Percentiles rank a stretch among this genome's conserved stretches.
Evolutionary conservation across 35 echinoderm and acorn worm species (phyloP).

Genomic region (Lytechinus pictus): DNA sequence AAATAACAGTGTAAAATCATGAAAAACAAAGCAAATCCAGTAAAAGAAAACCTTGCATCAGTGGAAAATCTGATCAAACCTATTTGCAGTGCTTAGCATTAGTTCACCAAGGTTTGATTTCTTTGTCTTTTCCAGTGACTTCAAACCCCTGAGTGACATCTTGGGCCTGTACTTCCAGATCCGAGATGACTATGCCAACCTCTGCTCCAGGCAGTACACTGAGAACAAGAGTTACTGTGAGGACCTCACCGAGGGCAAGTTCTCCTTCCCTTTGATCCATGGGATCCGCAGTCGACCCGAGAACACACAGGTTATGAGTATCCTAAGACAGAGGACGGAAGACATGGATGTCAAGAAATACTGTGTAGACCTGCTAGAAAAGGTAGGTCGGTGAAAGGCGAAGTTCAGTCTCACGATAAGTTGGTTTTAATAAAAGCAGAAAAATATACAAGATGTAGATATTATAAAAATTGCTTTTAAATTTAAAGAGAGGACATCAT

Average conservation of each 20-base stretch:
- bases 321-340: slow-evolving; percentile 84
- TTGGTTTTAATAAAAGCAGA: no score
- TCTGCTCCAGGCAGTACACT: slow-evolving; percentile 86
- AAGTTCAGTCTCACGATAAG: no score
- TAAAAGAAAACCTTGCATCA: no score
- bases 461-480: not conserved
- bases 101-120: no score
- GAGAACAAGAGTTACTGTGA: slow-evolving; percentile 96
- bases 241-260: slow-evolving; percentile 97
- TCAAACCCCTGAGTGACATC: slow-evolving; percentile 82
- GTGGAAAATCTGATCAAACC: no score
- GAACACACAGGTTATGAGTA: slow-evolving; percentile 81
- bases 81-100: no score
- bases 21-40: no score
- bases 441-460: not conserved
- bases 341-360: slow-evolving; percentile 95
- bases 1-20: no score
- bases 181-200: slow-evolving; percentile 93
- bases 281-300: slow-evolving; percentile 82
- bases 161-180: slow-evolving; percentile 97
- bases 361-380: slow-evolving; percentile 88
- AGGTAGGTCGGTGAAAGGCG: slow-evolving; percentile 63
- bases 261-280: slow-evolving; percentile 97
- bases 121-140: slow-evolving; percentile 65
- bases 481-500: not conserved